Evolutionary conservation across 2,113 vertebrate species (phyloP), one percentile per base, ranked within the genome.

Genomic region (Numenius arquata): DNA sequence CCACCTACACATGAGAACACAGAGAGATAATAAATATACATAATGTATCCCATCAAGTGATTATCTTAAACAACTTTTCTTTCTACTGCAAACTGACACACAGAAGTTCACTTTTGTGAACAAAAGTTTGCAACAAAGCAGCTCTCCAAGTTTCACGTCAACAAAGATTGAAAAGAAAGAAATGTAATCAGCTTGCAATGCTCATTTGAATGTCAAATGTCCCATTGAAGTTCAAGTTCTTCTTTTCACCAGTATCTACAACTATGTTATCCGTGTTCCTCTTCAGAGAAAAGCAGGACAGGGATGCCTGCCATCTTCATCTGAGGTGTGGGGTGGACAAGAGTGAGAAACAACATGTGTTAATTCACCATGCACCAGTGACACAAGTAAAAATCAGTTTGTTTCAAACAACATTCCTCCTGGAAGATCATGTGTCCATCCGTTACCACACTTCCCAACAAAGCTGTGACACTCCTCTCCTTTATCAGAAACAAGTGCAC

Each of bases 1-100:
- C 93, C 91, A 91, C 95, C 89, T 65, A 95, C 94, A 93, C 38
- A 38, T 32, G 50, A 82, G 84, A 95, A 94, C 70, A 90, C 43
- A 63, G 38, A 62, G 48, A 59, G 82, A 26, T 75, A 94, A 93
- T 18, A 92, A 93, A 92, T 56, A 87, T 1, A 74, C 48, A 56
- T 63, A 16, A 89, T 20, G 47, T 36, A 77, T 58, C 43, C 66
- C 62, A 72, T 22, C 68, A 43, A 82, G 18, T 34, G n/a, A 58
- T 18, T 2, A 2, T 19, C 61, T 63, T 52, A 38, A 53, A 21
- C 53, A 83, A 80, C 85, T 58, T 43, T 15, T 81, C 15, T 32
- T 77, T 48, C 85, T 58, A n/a, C 38, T 53, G 56, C 32, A 67
- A 91, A 90, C 66, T 41, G 38, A 67, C 47, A 81, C 20, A n/a